Percentiles rank a stretch among this genome's conserved stretches.
phyloP scores from a whole-genome alignment of 2,797 vertebrate species.

The Chelidonichthys spinosus region DNA sequence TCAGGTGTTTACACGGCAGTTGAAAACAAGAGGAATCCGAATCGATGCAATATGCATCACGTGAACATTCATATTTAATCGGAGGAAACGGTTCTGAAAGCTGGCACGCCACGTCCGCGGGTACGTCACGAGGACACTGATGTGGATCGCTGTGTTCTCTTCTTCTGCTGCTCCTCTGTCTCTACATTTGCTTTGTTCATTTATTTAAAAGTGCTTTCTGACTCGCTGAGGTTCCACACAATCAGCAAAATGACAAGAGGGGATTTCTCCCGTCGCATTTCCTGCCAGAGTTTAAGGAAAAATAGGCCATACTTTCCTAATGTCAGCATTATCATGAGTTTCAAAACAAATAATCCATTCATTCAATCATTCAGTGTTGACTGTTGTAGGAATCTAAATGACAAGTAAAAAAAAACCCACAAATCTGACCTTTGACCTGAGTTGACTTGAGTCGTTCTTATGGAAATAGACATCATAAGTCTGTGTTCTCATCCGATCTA shows the following conservation, averaged over 20 bases:
- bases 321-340: neutral
- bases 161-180: neutral
- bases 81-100: conserved; percentile 28
- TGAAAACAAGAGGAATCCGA: conserved; percentile 49
- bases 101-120: conserved; percentile 3
- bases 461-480: too few species aligned
- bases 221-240: conserved; percentile 26
- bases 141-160: neutral
- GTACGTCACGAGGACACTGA: neutral
- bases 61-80: conserved; percentile 55
- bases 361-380: neutral
- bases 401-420: too few species aligned
- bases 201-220: neutral
- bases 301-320: neutral
- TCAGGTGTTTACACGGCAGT: conserved; percentile 50
- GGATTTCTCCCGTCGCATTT: neutral
- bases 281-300: neutral
- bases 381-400: neutral
- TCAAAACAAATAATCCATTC: neutral
- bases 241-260: neutral
- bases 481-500: neutral
- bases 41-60: conserved; percentile 53
- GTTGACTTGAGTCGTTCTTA: neutral
- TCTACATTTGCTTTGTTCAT: conserved; percentile 5
- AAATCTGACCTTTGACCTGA: neutral